Conservation (phyloP, 2,888 invertebrate genomes). For the Dromius quadrimaculatus region DNA sequence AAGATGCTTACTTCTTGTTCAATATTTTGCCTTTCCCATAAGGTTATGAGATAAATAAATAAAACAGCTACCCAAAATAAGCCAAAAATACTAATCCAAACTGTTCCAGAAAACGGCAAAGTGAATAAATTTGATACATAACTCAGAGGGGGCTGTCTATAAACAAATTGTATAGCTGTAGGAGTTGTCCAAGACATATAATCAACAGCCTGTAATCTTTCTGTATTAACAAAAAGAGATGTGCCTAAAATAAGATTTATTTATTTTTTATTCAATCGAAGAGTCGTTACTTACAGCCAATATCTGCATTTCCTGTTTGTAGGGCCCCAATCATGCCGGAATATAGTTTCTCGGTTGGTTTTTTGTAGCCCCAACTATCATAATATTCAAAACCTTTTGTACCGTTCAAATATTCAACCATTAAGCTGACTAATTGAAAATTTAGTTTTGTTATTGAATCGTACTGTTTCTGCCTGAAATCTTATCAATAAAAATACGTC, state of each 20-base stretch:
- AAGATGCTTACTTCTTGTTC: conserved; percentile 1
- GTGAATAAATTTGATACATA: conserved; percentile 76
- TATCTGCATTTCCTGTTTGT: conserved; percentile 69
- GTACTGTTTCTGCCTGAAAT: conserved; percentile 59
- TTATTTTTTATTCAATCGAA: not conserved
- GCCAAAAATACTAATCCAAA: conserved; percentile 72
- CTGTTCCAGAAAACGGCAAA: conserved; percentile 73
- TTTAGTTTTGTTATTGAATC: conserved; percentile 73
- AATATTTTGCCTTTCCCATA: conserved; percentile 52
- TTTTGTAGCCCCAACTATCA: conserved; percentile 70
- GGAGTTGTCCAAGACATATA: conserved; percentile 71
- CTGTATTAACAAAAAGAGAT: conserved; percentile 62
- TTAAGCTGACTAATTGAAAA: conserved; percentile 69
- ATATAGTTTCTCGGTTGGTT: conserved; percentile 68
- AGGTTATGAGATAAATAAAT: conserved; percentile 68
- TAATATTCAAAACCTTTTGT: conserved; percentile 67
- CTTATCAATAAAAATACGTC: not conserved
- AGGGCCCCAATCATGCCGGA: conserved; percentile 73
- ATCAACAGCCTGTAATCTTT: conserved; percentile 65
- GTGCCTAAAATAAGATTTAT: conserved; percentile 62
- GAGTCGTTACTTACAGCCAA: conserved; percentile 66
- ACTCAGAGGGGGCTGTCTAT: conserved; percentile 76
- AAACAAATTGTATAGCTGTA: conserved; percentile 72
- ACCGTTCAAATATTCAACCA: conserved; percentile 70
- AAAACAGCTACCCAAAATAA: conserved; percentile 67